Conservation (phyloP, 2,797 vertebrate genomes). For the Acridotheres tristis region DNA sequence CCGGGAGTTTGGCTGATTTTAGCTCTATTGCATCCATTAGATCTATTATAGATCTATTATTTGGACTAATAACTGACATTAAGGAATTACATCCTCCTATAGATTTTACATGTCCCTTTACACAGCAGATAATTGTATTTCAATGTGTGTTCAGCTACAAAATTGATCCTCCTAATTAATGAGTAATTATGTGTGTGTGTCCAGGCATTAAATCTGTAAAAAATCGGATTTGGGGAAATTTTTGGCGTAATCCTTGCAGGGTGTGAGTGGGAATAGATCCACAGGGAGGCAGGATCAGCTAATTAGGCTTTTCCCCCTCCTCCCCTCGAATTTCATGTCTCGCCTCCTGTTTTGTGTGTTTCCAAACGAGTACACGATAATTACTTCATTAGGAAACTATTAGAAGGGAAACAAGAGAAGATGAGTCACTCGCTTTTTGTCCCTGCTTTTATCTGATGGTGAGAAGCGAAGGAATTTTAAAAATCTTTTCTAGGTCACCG, state of each 20-base stretch:
- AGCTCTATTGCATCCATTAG: background rate
- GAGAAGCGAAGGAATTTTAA: conserved; percentile 49
- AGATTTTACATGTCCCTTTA: background rate
- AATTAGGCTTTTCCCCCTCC: background rate
- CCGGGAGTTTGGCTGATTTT: background rate
- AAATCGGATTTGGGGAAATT: background rate
- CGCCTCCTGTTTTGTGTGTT: background rate
- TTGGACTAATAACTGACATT: background rate
- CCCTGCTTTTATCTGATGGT: conserved; percentile 57
- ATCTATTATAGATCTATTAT: background rate
- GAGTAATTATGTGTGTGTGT: accelerated
- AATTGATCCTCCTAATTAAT: background rate
- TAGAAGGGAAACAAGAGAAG: conserved; percentile 49
- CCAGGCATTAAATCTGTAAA: accelerated
- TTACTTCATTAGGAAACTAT: conserved; percentile 68
- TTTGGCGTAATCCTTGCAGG: background rate
- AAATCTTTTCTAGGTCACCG: conserved; percentile 56
- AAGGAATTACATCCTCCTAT: background rate
- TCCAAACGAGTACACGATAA: background rate
- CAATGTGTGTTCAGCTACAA: accelerated
- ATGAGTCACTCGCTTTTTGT: conserved; percentile 27
- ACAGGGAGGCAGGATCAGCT: conserved; percentile 1
- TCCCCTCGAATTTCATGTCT: background rate
- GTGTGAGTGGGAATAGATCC: background rate
- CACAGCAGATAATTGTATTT: background rate